These are phyloP conservation scores for Meiosimyza decipiens DNA, from an alignment of 2,888 invertebrate genomes.

Conservation along the genomic window DNA sequence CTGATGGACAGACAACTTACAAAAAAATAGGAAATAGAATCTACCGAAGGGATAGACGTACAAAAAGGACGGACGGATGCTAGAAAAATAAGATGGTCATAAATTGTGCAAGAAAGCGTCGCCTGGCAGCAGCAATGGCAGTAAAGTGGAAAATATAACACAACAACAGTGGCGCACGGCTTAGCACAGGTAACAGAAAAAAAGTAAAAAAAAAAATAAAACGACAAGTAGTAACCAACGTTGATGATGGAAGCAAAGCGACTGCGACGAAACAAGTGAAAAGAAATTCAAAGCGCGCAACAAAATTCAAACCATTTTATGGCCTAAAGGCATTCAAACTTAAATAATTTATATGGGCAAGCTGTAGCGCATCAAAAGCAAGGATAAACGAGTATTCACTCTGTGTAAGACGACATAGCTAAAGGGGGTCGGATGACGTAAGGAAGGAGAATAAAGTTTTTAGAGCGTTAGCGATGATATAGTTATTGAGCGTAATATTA, in stretches of 20 bases:
- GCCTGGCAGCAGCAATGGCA: too few relatives aligned
- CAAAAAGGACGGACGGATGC: neutral
- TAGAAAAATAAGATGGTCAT: conserved; percentile 17
- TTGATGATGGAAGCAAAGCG: neutral
- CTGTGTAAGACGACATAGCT: neutral
- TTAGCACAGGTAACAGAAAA: neutral
- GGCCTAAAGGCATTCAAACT: conserved; percentile 46
- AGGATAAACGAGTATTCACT: neutral
- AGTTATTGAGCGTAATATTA: neutral
- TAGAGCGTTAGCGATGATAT: neutral
- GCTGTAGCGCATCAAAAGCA: conserved; percentile 34
- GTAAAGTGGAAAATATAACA: neutral
- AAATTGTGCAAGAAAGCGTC: conserved; percentile 19
- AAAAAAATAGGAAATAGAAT: neutral
- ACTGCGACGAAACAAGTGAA: neutral
- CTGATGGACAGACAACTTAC: too few relatives aligned
- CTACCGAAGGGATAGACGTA: neutral
- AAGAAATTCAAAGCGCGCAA: neutral
- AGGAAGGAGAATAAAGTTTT: neutral
- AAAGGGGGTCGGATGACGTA: neutral
- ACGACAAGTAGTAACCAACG: neutral
- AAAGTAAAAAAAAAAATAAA: neutral
- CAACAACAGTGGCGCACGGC: neutral
- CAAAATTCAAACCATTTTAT: conserved; percentile 42
- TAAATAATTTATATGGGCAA: conserved; percentile 52